Conservation (phyloP, 2,113 vertebrate species). For the Dasyprocta punctata region DNA sequence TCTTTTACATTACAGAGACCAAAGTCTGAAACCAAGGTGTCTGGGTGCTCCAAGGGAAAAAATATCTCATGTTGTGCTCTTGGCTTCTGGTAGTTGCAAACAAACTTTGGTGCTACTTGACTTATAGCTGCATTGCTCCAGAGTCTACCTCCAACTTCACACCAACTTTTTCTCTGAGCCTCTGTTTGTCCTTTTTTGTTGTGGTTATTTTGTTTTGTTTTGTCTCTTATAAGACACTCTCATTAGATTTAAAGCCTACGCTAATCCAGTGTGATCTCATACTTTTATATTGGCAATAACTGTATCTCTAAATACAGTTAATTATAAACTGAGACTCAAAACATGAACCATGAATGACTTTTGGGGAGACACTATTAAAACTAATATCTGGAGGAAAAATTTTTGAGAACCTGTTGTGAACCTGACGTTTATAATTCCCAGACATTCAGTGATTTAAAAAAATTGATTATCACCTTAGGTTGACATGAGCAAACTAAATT, state of each 20-base stretch:
- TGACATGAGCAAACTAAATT: constrained; percentile 17
- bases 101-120: background rate
- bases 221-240: background rate
- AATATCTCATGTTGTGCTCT: background rate
- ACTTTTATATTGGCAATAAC: background rate
- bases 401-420: background rate
- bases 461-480: background rate
- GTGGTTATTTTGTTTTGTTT: background rate
- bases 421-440: background rate
- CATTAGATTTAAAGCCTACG: background rate
- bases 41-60: background rate
- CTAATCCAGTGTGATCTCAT: background rate
- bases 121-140: background rate
- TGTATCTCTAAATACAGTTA: background rate
- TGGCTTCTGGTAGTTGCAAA: background rate
- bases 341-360: background rate
- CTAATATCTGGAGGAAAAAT: background rate
- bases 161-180: background rate
- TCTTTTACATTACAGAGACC: background rate
- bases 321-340: background rate
- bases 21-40: background rate
- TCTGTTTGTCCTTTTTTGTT: background rate
- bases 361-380: background rate
- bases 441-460: background rate
- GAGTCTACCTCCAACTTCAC: background rate